Evolutionary conservation across 2,113 vertebrate species (phyloP).

Genomic region (Nesoenas mayeri): DNA sequence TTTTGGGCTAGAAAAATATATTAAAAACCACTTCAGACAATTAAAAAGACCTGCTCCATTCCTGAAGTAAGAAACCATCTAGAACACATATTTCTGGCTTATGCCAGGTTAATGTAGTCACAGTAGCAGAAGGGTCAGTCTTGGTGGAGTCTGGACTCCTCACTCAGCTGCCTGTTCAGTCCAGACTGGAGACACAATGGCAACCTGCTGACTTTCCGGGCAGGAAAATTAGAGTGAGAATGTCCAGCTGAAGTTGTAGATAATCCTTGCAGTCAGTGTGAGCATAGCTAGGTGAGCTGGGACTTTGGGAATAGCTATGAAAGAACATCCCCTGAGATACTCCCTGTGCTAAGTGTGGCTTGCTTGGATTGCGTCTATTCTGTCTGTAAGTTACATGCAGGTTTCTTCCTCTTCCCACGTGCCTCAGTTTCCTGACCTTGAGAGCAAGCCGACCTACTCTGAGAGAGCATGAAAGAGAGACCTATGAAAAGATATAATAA

Average conservation of each 20-base stretch:
- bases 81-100: background rate
- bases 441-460: background rate
- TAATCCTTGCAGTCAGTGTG: background rate
- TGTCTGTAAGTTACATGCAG: background rate
- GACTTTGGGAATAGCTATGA: background rate
- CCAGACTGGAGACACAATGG: background rate
- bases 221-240: background rate
- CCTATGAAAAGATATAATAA: background rate
- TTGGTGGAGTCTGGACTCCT: background rate
- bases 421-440: background rate
- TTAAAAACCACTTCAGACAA: background rate
- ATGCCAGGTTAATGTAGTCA: background rate
- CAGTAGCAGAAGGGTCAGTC: background rate
- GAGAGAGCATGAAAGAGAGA: background rate
- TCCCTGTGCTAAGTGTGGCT: background rate
- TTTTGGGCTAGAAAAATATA: background rate
- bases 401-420: background rate
- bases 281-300: background rate
- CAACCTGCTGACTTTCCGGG: background rate
- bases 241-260: background rate
- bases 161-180: background rate
- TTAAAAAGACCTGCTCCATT: background rate
- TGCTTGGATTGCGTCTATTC: background rate
- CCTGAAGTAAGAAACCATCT: background rate
- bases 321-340: background rate